These are phyloP conservation scores for Euphonia xanthogaster DNA, from an alignment of 2,797 vertebrate species.

Conservation along the genomic window DNA sequence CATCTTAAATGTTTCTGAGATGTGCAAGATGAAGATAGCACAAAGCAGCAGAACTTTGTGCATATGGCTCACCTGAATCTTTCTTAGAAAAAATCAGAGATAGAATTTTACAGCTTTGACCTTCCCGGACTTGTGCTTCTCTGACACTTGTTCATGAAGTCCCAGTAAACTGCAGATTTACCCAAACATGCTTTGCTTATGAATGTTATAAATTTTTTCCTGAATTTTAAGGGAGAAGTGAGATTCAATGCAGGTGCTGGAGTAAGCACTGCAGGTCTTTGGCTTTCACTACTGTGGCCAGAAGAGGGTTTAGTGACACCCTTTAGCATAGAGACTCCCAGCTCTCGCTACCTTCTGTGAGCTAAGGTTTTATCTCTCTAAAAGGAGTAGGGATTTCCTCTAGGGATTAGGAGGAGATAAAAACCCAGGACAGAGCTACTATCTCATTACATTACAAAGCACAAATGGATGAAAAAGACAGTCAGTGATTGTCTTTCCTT, in stretches of 20 bases:
- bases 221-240: constrained; percentile 35
- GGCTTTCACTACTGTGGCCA: constrained; percentile 8
- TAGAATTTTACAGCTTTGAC: constrained; percentile 47
- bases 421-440: constrained; percentile 33
- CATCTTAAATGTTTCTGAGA: background rate
- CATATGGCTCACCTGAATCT: background rate
- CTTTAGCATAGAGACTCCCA: constrained; percentile 26
- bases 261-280: constrained; percentile 36
- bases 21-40: background rate
- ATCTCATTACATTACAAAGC: constrained; percentile 64
- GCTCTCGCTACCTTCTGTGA: constrained; percentile 58
- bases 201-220: background rate
- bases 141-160: constrained; percentile 16
- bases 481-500: background rate
- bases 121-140: constrained; percentile 18
- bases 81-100: background rate
- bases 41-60: background rate
- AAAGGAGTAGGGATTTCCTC: constrained; percentile 75
- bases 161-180: constrained; percentile 62
- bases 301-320: constrained; percentile 72
- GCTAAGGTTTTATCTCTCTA: constrained; percentile 61
- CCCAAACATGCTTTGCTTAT: constrained; percentile 58
- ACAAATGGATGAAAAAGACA: constrained; percentile 1
- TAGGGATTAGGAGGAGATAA: constrained; percentile 69
- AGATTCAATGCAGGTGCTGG: constrained; percentile 60